Percentiles rank a stretch among this genome's conserved stretches.
phyloP scores from a whole-genome alignment of 2,113 vertebrate species.

The Gallinago undulata region DNA sequence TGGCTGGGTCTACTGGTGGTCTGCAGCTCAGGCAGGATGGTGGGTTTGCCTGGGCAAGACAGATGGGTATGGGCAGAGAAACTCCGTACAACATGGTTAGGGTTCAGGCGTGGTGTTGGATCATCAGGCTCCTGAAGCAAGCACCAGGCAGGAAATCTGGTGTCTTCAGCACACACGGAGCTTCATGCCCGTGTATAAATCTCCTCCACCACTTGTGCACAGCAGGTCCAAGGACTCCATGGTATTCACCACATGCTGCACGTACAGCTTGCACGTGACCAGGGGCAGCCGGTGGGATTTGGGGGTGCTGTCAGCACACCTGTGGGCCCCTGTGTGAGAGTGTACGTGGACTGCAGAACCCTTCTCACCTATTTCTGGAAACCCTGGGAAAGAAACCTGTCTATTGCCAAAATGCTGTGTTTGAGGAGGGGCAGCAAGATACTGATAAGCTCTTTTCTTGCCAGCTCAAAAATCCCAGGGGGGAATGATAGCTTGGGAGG shows the following conservation, averaged over 20 bases:
- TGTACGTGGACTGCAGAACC: background rate
- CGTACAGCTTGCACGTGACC: background rate
- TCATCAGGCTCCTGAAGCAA: background rate
- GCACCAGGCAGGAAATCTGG: background rate
- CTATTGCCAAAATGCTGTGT: background rate
- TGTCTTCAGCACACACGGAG: rapidly evolving
- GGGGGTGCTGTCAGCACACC: background rate
- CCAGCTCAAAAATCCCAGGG: background rate
- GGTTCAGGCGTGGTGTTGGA: rapidly evolving
- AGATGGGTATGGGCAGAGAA: background rate
- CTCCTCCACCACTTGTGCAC: background rate
- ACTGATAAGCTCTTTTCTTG: background rate
- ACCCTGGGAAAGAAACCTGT: background rate
- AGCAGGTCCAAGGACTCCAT: background rate
- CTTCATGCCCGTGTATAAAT: background rate
- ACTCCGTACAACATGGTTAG: rapidly evolving
- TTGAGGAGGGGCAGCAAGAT: background rate
- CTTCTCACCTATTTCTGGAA: background rate
- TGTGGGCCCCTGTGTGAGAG: background rate
- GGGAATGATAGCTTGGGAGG: background rate
- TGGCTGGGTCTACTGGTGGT: background rate
- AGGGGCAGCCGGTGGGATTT: background rate
- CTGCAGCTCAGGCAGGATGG: background rate
- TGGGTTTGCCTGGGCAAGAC: background rate
- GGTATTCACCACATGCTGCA: rapidly evolving